Percentiles rank a stretch among this genome's conserved stretches.
Conservation (phyloP, 2,888 invertebrate genomes). For the Euzophera pinguis region DNA sequence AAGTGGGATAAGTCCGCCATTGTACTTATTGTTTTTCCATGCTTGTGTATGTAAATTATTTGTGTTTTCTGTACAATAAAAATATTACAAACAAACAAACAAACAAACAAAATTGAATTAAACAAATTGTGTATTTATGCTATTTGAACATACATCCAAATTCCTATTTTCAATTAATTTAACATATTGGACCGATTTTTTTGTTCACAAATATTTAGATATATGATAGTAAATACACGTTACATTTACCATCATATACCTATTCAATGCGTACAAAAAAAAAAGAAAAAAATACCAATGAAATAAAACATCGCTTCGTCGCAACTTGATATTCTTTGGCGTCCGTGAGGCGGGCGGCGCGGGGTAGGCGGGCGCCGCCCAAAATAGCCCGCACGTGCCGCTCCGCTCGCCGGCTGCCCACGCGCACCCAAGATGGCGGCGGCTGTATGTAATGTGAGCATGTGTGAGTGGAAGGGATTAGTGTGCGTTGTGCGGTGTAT, state of each 20-base stretch:
- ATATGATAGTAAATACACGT: not conserved
- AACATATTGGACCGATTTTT: no score
- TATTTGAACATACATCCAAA: no score
- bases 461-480: conserved; percentile 56
- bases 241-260: not conserved
- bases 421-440: conserved; percentile 76
- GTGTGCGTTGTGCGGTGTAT: conserved; percentile 28
- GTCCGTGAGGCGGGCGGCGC: conserved; percentile 22
- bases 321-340: conserved; percentile 29
- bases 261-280: not conserved
- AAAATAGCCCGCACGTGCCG: conserved; percentile 79
- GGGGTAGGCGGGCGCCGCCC: conserved; percentile 63
- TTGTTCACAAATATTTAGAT: no score
- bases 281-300: not conserved
- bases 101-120: no score
- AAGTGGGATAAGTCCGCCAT: no score
- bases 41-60: no score
- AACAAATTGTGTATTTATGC: no score
- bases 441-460: conserved; percentile 27
- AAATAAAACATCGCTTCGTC: conserved; percentile 28
- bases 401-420: conserved; percentile 61
- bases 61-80: no score
- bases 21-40: no score
- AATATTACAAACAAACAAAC: no score
- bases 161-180: no score